Conservation (phyloP, 2,797 vertebrate species). For the Acridotheres tristis region DNA sequence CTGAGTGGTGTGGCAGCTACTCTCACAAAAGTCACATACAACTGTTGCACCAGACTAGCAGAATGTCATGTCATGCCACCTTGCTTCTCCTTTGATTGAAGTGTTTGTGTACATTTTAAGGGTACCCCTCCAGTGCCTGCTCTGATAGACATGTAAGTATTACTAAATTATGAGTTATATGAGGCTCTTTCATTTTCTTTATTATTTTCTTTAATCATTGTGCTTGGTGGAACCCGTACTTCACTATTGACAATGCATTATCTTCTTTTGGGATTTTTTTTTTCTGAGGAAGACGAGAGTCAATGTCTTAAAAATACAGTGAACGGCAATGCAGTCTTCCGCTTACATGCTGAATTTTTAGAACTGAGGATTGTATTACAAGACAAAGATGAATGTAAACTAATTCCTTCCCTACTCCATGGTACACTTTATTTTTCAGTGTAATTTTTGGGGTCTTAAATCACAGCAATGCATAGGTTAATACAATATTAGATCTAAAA, state of each 20-base stretch:
- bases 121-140: constrained; percentile 63
- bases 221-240: constrained; percentile 54
- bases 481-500: constrained; percentile 29
- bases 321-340: constrained; percentile 74
- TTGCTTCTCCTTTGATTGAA: constrained; percentile 41
- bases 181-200: background rate
- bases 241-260: constrained; percentile 68
- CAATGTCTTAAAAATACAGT: constrained; percentile 62
- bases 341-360: constrained; percentile 74
- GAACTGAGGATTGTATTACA: constrained; percentile 90
- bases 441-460: constrained; percentile 70
- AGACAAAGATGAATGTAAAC: constrained; percentile 97
- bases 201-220: background rate
- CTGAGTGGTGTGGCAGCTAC: background rate
- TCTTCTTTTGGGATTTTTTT: constrained; percentile 37
- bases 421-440: constrained; percentile 58
- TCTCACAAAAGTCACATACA: background rate
- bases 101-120: background rate
- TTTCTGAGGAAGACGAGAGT: constrained; percentile 65
- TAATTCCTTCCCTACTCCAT: constrained; percentile 54
- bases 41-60: constrained; percentile 31
- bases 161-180: constrained; percentile 34
- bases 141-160: constrained; percentile 50
- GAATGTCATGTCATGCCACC: constrained; percentile 16
- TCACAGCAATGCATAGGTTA: constrained; percentile 52